These are phyloP conservation scores for Bombus huntii DNA, from an alignment of 1,140 invertebrate species.

Conservation along the genomic window DNA sequence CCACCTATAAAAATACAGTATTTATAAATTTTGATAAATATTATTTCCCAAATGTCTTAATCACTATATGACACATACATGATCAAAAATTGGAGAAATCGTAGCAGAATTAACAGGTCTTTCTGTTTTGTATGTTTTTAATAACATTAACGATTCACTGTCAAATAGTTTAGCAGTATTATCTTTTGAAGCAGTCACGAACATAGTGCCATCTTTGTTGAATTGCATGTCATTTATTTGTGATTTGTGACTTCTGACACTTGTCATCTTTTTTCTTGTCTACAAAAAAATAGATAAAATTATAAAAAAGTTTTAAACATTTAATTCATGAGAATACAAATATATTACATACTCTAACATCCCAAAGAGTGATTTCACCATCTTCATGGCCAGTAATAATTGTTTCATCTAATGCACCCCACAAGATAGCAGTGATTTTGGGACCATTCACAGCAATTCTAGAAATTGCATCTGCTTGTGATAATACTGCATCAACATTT, in stretches of 20 bases:
- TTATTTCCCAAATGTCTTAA: not conserved
- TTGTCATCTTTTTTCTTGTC: conserved; percentile 91
- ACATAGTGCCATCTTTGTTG: conserved; percentile 96
- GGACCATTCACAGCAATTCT: conserved; percentile 86
- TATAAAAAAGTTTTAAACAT: conserved; percentile 3
- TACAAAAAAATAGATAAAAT: conserved; percentile 70
- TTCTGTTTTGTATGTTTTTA: conserved; percentile 98
- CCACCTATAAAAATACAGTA: conserved; percentile 84
- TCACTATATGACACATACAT: conserved; percentile 85
- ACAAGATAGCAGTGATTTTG: conserved; percentile 95
- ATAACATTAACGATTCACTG: conserved; percentile 89
- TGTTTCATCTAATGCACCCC: conserved; percentile 95
- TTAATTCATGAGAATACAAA: conserved; percentile 34
- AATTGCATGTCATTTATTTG: conserved; percentile 98
- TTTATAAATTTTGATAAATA: not conserved
- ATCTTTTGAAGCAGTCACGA: conserved; percentile 98
- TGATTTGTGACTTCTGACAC: conserved; percentile 90
- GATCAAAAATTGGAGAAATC: conserved; percentile 96
- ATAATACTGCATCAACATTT: conserved; percentile 85
- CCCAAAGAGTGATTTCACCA: conserved; percentile 95
- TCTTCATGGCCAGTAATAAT: conserved; percentile 97
- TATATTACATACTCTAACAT: conserved; percentile 87
- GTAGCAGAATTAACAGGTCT: conserved; percentile 98
- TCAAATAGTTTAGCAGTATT: conserved; percentile 97
- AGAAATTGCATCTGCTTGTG: conserved; percentile 84